Evolutionary conservation across 2,888 invertebrate species (phyloP).

Genomic region (Eutolmus rufibarbis): DNA sequence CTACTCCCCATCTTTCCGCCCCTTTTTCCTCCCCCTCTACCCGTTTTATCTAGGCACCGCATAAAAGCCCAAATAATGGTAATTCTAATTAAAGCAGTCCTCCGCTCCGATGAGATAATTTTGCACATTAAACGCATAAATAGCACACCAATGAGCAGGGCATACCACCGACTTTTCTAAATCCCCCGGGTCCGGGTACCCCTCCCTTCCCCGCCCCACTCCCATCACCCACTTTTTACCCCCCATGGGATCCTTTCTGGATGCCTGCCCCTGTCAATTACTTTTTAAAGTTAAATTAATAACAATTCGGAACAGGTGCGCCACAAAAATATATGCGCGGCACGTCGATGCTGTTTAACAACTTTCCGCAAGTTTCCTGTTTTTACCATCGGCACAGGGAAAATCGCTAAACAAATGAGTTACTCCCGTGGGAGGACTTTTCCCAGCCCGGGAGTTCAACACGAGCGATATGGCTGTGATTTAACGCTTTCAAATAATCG

Average conservation of each 20-base stretch:
- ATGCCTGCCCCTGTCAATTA: slow-evolving; percentile 1
- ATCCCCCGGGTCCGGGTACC: neutral
- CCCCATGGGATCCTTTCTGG: neutral
- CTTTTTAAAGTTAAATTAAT: slow-evolving; percentile 22
- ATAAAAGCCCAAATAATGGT: neutral
- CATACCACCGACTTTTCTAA: neutral
- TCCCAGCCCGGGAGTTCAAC: neutral
- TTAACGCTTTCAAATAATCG: neutral
- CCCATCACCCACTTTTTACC: neutral
- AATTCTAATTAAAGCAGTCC: neutral
- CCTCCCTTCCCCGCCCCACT: neutral
- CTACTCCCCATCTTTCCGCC: neutral
- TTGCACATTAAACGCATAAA: neutral
- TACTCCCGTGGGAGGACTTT: neutral
- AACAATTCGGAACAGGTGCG: slow-evolving; percentile 5
- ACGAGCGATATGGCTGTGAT: neutral
- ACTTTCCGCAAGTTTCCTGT: neutral
- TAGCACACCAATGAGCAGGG: neutral
- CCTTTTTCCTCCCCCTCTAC: neutral
- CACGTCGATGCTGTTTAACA: slow-evolving; percentile 4
- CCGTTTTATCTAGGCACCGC: neutral
- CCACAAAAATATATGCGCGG: neutral
- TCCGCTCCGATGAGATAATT: neutral
- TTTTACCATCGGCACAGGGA: neutral
- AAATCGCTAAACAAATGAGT: neutral